Percentiles rank a stretch among this genome's conserved stretches.
These are phyloP conservation scores for Microctenopoma steveboyesi DNA, from an alignment of 2,797 vertebrate genomes.

Conservation along the genomic window DNA sequence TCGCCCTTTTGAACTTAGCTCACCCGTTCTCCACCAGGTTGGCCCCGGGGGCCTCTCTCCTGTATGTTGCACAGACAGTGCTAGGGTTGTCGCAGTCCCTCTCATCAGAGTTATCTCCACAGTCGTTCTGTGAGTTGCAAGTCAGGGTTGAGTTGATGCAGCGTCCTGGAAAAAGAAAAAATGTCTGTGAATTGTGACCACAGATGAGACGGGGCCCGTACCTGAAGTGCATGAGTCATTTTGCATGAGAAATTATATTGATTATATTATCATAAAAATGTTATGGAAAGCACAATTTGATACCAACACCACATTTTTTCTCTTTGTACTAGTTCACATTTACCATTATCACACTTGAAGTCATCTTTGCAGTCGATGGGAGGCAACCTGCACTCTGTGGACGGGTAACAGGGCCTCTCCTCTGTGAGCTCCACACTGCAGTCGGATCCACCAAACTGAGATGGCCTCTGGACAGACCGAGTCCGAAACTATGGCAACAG, in stretches of 20 bases:
- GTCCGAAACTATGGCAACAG: slow-evolving; percentile 83
- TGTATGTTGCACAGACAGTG: slow-evolving; percentile 72
- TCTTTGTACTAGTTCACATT: background rate
- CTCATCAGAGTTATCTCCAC: slow-evolving; percentile 93
- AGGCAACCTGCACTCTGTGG: slow-evolving; percentile 86
- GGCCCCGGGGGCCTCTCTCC: slow-evolving; percentile 76
- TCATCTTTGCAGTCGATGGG: slow-evolving; percentile 84
- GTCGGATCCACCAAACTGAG: slow-evolving; percentile 89
- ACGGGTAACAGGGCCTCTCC: slow-evolving; percentile 83
- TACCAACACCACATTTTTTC: background rate
- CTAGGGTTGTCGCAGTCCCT: slow-evolving; percentile 78
- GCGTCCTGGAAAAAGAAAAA: slow-evolving; percentile 81
- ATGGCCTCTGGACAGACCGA: slow-evolving; percentile 79
- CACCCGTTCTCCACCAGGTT: slow-evolving; percentile 88
- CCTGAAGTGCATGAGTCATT: background rate
- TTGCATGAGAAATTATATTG: too few relatives aligned
- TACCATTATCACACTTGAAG: slow-evolving; percentile 92
- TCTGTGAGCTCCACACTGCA: slow-evolving; percentile 83
- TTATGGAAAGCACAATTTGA: too few relatives aligned
- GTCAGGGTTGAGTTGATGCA: slow-evolving; percentile 86
- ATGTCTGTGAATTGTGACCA: too few relatives aligned
- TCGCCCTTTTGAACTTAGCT: slow-evolving; percentile 45
- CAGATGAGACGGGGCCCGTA: background rate
- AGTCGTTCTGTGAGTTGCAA: slow-evolving; percentile 94
- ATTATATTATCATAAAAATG: too few relatives aligned